A percentile compares a stretch with the other conserved stretches of the same genome.
Conservation (phyloP, 2,113 vertebrate genomes). For the Pristiophorus japonicus region DNA sequence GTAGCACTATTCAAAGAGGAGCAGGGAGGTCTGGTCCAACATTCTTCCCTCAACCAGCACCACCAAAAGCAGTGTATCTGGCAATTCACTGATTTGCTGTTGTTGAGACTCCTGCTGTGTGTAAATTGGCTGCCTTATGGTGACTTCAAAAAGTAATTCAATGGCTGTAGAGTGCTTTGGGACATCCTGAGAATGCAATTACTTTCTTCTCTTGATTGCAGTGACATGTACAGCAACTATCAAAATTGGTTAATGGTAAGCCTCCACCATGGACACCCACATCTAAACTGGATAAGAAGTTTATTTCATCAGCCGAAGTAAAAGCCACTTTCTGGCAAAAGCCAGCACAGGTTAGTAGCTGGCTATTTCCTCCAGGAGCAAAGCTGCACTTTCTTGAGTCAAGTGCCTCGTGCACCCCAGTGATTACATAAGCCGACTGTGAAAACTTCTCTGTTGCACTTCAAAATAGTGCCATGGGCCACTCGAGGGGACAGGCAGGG, state of each 20-base stretch:
- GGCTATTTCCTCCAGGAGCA: not conserved
- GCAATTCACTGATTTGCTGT: not conserved
- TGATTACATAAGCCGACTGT: not conserved
- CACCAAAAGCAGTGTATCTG: not conserved
- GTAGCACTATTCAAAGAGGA: not conserved
- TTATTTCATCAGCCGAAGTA: not conserved
- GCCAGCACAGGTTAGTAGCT: not conserved
- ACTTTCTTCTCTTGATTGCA: not conserved
- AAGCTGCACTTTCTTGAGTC: not conserved
- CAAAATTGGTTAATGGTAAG: not conserved
- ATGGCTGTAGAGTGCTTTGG: not conserved
- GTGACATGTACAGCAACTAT: not conserved
- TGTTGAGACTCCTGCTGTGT: not conserved
- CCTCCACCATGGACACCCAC: not conserved
- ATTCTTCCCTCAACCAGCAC: not conserved
- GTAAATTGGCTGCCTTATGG: not conserved
- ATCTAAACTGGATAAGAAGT: not conserved
- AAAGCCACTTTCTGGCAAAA: not conserved
- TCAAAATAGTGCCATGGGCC: not conserved
- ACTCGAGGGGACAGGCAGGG: not conserved
- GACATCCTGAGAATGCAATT: not conserved
- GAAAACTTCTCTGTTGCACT: not conserved
- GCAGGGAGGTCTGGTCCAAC: not conserved
- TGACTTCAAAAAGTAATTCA: not conserved
- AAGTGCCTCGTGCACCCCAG: not conserved